Evolutionary conservation across 2,888 invertebrate genomes (phyloP), one percentile per base, ranked within the genome.

Genomic region (Antheraea assamensis): DNA sequence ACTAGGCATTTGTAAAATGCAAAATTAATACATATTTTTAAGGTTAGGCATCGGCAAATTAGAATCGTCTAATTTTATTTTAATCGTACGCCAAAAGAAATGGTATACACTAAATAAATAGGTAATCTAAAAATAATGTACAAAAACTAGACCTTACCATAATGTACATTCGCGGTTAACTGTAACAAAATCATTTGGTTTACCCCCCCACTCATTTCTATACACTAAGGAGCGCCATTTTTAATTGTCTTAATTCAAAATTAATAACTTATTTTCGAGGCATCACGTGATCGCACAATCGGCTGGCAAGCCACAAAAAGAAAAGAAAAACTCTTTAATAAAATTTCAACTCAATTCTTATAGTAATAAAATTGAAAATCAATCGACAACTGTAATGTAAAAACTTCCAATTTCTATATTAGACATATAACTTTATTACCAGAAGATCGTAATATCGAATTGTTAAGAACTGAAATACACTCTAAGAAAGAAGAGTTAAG

Each of bases 221-320:
- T 21, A n/a, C 7, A 21, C 21, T 19, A 52, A 47, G 31, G n/a
- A 66, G 75, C 74, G 81, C 85, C 86, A 86, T 84, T n/a, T 83
- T 83, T 83, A 79, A 86, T 84, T 83, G 80, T 71, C 72, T 77
- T 74, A 77, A 79, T 72, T 17, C n/a, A n/a, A 31, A 49, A 52
- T 68, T 24, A 68, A n/a, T 31, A 72, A 49, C 31, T 13, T 10
- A 1, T 24, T 58, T 24, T 58, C 15, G 3, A 7, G 3, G n/a
- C 13, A 58, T 58, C 7, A 58, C 24, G 3, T 58, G 58, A 24
- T 8, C 24, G 3, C 58, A 13, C n/a, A 55, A 55, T 55, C 55
- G 55, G 7, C 21, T n/a, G 55, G 21, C 21, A 55, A 8, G n/a
- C n/a, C 3, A 55, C 7, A 55, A 58, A 24, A 58, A n/a, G 1